phyloP scores from a whole-genome alignment of 2,113 vertebrate genomes.

The Cardinalis cardinalis region DNA sequence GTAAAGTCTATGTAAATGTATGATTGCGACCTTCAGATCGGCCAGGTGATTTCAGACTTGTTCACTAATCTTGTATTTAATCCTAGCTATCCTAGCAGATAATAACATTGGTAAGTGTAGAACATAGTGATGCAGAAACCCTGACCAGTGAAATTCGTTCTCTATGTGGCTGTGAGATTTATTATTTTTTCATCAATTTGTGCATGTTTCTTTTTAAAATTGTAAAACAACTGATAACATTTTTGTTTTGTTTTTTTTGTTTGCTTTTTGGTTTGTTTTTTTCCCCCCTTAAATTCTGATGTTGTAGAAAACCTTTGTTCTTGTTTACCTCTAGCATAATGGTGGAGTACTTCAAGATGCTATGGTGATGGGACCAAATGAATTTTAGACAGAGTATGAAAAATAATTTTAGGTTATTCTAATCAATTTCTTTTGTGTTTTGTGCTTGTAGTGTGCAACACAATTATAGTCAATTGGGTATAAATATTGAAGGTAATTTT shows the following conservation, averaged over 20 bases:
- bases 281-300: background rate
- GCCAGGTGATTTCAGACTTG: background rate
- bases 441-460: background rate
- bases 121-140: background rate
- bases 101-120: background rate
- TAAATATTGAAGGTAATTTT: background rate
- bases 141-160: background rate
- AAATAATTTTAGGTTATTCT: background rate
- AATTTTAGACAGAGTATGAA: background rate
- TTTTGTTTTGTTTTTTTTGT: background rate
- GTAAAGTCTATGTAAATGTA: background rate
- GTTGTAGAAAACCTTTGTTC: background rate
- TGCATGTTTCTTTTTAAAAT: background rate
- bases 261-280: background rate
- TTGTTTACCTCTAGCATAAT: background rate
- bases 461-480: background rate
- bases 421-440: background rate
- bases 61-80: background rate
- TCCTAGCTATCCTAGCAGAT: background rate
- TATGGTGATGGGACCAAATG: background rate
- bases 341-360: background rate
- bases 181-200: background rate
- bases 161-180: accelerated
- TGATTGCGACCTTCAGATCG: background rate
- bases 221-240: background rate